Conservation (phyloP, 2,113 vertebrate species). For the Mobula birostris region DNA sequence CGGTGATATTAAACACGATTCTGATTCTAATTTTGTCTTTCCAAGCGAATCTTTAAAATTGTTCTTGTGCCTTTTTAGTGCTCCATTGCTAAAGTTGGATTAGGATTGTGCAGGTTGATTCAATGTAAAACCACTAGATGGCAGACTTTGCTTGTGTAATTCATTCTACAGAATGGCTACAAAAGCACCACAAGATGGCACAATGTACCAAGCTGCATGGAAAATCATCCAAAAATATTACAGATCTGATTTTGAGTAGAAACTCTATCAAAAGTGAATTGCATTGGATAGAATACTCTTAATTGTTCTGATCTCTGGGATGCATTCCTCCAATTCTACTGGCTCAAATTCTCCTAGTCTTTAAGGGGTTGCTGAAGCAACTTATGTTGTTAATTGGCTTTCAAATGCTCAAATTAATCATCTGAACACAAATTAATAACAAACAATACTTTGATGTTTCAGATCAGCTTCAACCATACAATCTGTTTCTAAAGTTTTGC, state of each 20-base stretch:
- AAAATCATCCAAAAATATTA: not conserved
- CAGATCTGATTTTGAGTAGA: not conserved
- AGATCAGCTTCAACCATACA: not conserved
- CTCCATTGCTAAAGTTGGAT: too few species aligned
- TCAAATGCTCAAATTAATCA: not conserved
- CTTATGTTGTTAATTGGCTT: not conserved
- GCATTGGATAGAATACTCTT: not conserved
- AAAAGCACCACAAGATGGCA: conserved; percentile 23
- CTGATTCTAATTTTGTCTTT: not conserved
- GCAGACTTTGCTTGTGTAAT: conserved; percentile 2
- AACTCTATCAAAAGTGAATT: not conserved
- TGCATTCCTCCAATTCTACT: not conserved
- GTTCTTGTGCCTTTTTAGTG: too few species aligned
- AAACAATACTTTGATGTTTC: not conserved
- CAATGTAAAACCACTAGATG: conserved; percentile 21
- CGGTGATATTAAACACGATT: too few species aligned
- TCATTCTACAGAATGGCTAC: not conserved
- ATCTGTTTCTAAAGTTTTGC: not conserved
- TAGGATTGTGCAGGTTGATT: not conserved
- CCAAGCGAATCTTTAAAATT: not conserved
- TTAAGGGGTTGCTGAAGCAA: not conserved
- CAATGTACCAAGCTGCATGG: not conserved
- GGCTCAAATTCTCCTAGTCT: not conserved
- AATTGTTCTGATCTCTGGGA: not conserved
- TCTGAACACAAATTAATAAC: too few species aligned